Conservation (phyloP, 1,140 invertebrate species). For the Heliconius eleuchia region DNA sequence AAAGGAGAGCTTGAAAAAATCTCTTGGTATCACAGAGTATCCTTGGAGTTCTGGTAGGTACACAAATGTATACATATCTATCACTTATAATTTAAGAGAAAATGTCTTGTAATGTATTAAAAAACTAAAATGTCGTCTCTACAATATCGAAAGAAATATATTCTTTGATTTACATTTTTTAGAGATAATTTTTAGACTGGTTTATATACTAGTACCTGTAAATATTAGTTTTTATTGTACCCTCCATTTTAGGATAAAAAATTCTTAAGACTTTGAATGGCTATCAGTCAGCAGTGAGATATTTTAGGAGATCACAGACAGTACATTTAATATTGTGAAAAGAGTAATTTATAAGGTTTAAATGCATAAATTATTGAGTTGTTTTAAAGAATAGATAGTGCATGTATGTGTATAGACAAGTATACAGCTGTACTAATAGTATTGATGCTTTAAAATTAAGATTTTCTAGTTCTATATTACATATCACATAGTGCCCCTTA, state of each 20-base stretch:
- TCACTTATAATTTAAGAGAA: background rate
- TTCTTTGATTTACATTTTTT: background rate
- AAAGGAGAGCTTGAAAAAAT: slow-evolving; percentile 58
- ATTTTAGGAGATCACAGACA: background rate
- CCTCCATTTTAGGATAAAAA: background rate
- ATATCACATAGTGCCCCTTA: too few relatives aligned
- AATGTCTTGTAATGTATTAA: background rate
- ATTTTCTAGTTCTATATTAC: too few relatives aligned
- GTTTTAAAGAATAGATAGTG: too few relatives aligned
- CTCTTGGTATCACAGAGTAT: slow-evolving; percentile 58
- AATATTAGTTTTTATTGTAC: background rate
- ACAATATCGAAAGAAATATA: background rate
- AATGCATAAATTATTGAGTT: too few relatives aligned
- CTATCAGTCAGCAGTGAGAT: background rate
- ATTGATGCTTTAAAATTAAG: too few relatives aligned
- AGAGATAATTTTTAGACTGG: background rate
- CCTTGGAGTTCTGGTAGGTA: slow-evolving; percentile 67
- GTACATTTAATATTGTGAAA: too few relatives aligned
- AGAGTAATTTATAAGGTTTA: too few relatives aligned
- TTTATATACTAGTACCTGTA: background rate
- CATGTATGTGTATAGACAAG: too few relatives aligned
- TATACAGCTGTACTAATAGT: too few relatives aligned
- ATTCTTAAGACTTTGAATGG: background rate
- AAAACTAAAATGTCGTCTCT: background rate
- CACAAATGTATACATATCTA: background rate